Evolutionary conservation across 2,113 vertebrate genomes (phyloP).

Genomic region (Colius striatus): DNA sequence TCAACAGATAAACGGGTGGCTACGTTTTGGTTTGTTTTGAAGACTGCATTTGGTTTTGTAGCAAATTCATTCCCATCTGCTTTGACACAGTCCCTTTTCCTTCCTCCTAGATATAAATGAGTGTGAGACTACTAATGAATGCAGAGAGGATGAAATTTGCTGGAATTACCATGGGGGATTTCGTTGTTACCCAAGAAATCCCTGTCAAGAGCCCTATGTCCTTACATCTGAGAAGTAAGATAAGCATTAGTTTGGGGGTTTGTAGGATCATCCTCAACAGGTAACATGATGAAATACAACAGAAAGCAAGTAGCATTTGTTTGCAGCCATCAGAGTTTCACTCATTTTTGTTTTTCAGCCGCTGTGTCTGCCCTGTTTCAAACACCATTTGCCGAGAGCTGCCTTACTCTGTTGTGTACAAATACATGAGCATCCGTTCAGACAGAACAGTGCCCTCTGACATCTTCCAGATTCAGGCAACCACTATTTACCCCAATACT

Average conservation of each 20-base stretch:
- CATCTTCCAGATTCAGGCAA: conserved; percentile 98
- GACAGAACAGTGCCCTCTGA: conserved; percentile 93
- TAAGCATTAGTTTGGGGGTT: not conserved
- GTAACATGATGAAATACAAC: not conserved
- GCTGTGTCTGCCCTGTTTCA: conserved; percentile 88
- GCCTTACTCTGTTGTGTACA: conserved; percentile 93
- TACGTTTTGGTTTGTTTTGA: not conserved
- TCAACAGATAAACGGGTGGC: not conserved
- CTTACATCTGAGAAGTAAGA: conserved; percentile 92
- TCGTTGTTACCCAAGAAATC: conserved; percentile 94
- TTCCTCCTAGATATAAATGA: conserved; percentile 90
- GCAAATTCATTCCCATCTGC: not conserved
- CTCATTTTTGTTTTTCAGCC: conserved; percentile 77
- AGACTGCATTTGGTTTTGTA: not conserved
- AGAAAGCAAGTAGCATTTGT: not conserved
- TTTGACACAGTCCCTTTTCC: not conserved
- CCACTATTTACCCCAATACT: conserved; percentile 92
- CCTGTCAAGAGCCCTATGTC: conserved; percentile 92
- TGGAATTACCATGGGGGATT: conserved; percentile 96
- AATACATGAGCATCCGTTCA: conserved; percentile 97
- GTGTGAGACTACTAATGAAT: conserved; percentile 90
- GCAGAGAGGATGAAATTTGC: conserved; percentile 94
- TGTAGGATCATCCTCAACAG: not conserved
- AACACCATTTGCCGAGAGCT: conserved; percentile 84
- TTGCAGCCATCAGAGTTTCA: not conserved